Evolutionary conservation across 1,140 invertebrate species (phyloP).

Genomic region (Tyrophagus putrescentiae): DNA sequence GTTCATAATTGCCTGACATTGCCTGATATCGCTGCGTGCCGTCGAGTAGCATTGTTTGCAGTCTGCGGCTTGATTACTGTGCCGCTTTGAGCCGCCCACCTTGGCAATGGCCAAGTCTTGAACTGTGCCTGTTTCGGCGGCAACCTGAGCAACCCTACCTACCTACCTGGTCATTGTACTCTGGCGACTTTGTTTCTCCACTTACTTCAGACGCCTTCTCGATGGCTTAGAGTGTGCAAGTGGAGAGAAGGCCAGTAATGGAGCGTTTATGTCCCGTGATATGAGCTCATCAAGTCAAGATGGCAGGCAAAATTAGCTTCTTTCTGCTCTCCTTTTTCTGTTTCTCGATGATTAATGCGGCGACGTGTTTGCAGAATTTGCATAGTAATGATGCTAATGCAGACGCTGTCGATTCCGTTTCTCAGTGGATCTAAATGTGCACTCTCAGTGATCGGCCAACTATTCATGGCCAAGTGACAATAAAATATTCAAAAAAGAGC

Average conservation of each 20-base stretch:
- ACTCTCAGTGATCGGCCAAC: not conserved
- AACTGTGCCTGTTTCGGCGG: not conserved
- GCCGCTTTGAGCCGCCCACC: slow-evolving; percentile 7
- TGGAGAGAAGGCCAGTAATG: no score
- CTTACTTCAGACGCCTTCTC: not conserved
- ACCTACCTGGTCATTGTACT: slow-evolving; percentile 13
- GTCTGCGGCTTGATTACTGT: no score
- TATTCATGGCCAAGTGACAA: slow-evolving; percentile 6
- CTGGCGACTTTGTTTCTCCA: not conserved
- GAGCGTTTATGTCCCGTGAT: slow-evolving; percentile 2
- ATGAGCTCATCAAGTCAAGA: slow-evolving; percentile 12
- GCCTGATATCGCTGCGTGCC: no score
- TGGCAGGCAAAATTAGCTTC: slow-evolving; percentile 5
- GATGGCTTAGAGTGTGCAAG: slow-evolving; percentile 4
- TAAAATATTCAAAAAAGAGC: slow-evolving; percentile 6
- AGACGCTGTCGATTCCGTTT: no score
- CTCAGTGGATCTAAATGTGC: no score
- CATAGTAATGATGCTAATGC: no score
- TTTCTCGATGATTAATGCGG: slow-evolving; percentile 9
- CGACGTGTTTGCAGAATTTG: no score
- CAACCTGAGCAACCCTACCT: not conserved
- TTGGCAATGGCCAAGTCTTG: not conserved
- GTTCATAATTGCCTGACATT: no score
- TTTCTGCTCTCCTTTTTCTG: not conserved
- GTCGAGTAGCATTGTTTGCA: slow-evolving; percentile 1